Conservation (phyloP, 2,888 invertebrate genomes). For the Quadroppia sp. region DNA sequence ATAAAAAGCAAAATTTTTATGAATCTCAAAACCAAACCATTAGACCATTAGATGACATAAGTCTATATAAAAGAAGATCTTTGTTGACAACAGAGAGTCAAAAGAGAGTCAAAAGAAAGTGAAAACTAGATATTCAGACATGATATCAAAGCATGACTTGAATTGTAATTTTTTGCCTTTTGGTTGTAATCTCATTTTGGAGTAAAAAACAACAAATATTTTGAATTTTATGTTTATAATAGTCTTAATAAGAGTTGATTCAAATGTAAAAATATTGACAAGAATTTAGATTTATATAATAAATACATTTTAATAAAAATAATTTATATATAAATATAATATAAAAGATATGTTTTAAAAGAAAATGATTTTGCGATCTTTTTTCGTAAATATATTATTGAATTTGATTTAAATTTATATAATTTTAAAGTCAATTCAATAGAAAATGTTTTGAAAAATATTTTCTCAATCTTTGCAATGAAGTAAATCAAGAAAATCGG, state of each 20-base stretch:
- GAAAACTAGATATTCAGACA: neutral
- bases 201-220: neutral
- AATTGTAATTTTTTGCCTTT: neutral
- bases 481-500: constrained; percentile 12
- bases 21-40: neutral
- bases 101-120: neutral
- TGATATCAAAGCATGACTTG: neutral
- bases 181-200: neutral
- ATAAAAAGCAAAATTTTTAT: neutral
- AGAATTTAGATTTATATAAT: too few relatives aligned
- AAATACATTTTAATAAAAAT: too few relatives aligned
- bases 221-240: too few relatives aligned
- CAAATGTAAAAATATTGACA: too few relatives aligned
- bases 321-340: too few relatives aligned
- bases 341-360: too few relatives aligned
- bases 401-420: neutral
- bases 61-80: constrained; percentile 1
- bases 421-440: neutral
- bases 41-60: neutral
- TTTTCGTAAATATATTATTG: neutral
- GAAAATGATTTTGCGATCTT: neutral
- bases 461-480: too few relatives aligned
- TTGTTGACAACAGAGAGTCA: neutral
- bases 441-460: constrained; percentile 9
- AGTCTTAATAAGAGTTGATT: too few relatives aligned